Evolutionary conservation across 1,140 invertebrate species (phyloP).

Genomic region (Trissolcus basalis): DNA sequence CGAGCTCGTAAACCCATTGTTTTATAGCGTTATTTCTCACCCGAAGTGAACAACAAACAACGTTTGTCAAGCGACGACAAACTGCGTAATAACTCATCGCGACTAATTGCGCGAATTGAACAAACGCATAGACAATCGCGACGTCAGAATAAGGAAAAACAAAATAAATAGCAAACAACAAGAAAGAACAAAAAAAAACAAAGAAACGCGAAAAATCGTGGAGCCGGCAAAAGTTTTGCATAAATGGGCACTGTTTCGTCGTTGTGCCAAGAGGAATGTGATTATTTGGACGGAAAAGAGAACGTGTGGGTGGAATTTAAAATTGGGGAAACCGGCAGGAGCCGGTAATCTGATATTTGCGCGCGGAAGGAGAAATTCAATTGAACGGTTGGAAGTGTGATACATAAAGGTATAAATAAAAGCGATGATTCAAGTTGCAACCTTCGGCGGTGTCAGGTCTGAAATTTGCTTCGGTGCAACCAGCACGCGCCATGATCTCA

Average conservation of each 20-base stretch:
- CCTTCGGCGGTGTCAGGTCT: constrained; percentile 25
- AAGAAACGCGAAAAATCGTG: no score
- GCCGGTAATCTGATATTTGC: not conserved
- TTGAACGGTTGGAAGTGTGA: constrained; percentile 5
- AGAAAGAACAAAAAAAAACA: no score
- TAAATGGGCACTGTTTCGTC: no score
- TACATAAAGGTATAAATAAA: constrained; percentile 43
- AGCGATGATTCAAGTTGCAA: constrained; percentile 42
- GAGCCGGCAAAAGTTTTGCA: no score
- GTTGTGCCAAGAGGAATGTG: no score
- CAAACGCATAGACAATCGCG: no score
- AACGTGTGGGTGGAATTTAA: no score
- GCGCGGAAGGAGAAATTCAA: not conserved
- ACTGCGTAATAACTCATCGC: constrained; percentile 22
- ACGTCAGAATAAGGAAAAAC: no score
- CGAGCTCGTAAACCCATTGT: constrained; percentile 19
- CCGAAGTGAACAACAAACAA: constrained; percentile 10
- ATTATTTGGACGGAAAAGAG: no score
- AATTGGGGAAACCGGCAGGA: not conserved
- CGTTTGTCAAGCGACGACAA: constrained; percentile 12
- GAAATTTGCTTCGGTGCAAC: constrained; percentile 42
- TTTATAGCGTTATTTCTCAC: constrained; percentile 7
- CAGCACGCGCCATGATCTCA: constrained; percentile 67
- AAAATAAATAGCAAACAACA: no score
- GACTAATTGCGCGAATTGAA: no score